These are phyloP conservation scores for Stomatorhinus walkeri DNA, from an alignment of 2,797 vertebrate species.

Conservation along the genomic window DNA sequence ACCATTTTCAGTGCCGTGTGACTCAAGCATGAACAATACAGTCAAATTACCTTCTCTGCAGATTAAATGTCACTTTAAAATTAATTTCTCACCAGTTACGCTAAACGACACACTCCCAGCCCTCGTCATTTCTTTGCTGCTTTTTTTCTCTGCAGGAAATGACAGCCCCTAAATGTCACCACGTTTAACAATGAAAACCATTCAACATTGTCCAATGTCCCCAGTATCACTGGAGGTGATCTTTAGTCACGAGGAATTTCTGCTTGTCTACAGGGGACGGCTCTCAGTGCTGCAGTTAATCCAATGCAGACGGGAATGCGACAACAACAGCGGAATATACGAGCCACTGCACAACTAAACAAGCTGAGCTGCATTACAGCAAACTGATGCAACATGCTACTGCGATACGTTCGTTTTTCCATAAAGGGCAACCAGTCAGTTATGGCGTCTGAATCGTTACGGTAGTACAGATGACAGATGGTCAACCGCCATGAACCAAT, in stretches of 20 bases:
- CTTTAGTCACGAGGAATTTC: background rate
- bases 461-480: background rate
- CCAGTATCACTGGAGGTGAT: background rate
- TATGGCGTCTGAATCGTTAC: background rate
- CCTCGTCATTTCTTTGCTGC: background rate
- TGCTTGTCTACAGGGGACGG: background rate
- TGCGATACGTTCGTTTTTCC: background rate
- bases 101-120: background rate
- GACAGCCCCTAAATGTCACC: background rate
- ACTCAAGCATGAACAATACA: background rate
- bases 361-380: background rate
- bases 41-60: background rate
- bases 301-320: background rate
- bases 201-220: background rate
- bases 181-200: background rate
- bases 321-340: background rate
- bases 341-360: background rate
- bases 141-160: background rate
- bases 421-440: background rate
- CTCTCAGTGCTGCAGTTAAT: background rate
- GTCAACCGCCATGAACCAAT: background rate
- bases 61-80: background rate
- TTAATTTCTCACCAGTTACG: background rate
- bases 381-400: background rate
- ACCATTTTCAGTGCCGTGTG: background rate